These are phyloP conservation scores for Notoglanidium macrostoma DNA, from an alignment of 2,797 vertebrate genomes.

Conservation along the genomic window DNA sequence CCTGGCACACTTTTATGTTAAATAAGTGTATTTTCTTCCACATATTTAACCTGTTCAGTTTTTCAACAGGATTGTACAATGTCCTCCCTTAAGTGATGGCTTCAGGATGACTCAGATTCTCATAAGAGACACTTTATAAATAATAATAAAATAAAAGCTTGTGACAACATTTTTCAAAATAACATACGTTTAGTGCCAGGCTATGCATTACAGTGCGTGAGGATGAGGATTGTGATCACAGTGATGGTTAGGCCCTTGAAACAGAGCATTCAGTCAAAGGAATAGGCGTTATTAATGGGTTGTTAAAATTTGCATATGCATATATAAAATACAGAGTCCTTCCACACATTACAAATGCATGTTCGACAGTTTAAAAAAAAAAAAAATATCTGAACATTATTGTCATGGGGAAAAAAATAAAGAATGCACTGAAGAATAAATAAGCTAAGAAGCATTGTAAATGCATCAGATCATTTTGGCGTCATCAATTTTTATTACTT, in stretches of 20 bases:
- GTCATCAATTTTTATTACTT: conserved; percentile 55
- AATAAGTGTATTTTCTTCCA: background rate
- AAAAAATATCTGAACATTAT: conserved; percentile 82
- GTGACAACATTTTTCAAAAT: conserved; percentile 42
- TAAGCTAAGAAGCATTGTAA: conserved; percentile 54
- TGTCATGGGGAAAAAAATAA: conserved; percentile 67
- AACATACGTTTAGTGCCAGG: conserved; percentile 41
- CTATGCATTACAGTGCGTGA: conserved; percentile 34
- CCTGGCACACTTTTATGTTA: background rate
- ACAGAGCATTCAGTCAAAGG: conserved; percentile 67
- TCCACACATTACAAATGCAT: conserved; percentile 77
- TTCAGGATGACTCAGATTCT: conserved; percentile 35
- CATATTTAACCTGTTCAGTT: conserved; percentile 9
- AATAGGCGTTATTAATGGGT: conserved; percentile 32
- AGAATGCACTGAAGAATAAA: conserved; percentile 53
- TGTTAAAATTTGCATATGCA: conserved; percentile 72
- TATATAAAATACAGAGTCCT: conserved; percentile 61
- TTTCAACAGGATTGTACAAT: background rate
- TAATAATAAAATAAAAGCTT: conserved; percentile 30
- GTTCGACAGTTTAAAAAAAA: conserved; percentile 77
- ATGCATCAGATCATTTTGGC: conserved; percentile 61
- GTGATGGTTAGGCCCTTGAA: conserved; percentile 85
- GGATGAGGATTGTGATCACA: conserved; percentile 82
- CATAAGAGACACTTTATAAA: conserved; percentile 35
- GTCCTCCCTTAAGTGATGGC: background rate